Evolutionary conservation across 2,888 invertebrate species (phyloP).

Genomic region (Ichneumoninae sp.): DNA sequence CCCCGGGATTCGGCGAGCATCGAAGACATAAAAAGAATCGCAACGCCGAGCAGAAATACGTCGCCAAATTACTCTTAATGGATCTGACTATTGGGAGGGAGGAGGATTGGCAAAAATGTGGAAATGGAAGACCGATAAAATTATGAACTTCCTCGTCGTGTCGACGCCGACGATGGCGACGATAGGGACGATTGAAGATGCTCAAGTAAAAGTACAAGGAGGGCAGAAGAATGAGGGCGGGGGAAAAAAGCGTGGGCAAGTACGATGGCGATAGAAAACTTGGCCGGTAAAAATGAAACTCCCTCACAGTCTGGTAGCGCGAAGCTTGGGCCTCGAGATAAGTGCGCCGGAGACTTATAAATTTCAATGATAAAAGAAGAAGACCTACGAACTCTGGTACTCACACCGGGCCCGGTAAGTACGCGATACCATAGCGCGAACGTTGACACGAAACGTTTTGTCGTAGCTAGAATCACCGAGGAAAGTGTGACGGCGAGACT

Average conservation of each 20-base stretch:
- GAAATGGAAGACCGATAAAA: constrained; percentile 75
- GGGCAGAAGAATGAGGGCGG: constrained; percentile 29
- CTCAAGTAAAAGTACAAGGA: constrained; percentile 55
- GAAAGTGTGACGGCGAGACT: constrained; percentile 29
- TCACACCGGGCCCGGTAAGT: neutral
- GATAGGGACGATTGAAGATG: constrained; percentile 27
- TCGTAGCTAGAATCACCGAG: constrained; percentile 59
- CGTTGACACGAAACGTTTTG: constrained; percentile 18
- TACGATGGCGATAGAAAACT: constrained; percentile 62
- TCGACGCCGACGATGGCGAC: constrained; percentile 56
- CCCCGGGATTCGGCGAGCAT: neutral
- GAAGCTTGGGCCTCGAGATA: constrained; percentile 70
- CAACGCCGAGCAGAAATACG: constrained; percentile 46
- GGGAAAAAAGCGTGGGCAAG: constrained; percentile 20
- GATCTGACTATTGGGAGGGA: constrained; percentile 71
- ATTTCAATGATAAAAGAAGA: constrained; percentile 70
- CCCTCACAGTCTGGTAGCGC: constrained; percentile 54
- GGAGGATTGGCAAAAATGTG: constrained; percentile 36
- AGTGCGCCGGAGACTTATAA: constrained; percentile 75
- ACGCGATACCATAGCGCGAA: constrained; percentile 8
- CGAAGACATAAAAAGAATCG: neutral
- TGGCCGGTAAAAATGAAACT: constrained; percentile 69
- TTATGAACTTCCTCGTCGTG: constrained; percentile 75
- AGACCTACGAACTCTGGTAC: constrained; percentile 20
- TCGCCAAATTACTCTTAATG: constrained; percentile 77